Percentiles rank a stretch among this genome's conserved stretches.
phyloP scores from a whole-genome alignment of 30 jellyfish, hydroid and myxozoan genomes.

The Turritopsis rubra region DNA sequence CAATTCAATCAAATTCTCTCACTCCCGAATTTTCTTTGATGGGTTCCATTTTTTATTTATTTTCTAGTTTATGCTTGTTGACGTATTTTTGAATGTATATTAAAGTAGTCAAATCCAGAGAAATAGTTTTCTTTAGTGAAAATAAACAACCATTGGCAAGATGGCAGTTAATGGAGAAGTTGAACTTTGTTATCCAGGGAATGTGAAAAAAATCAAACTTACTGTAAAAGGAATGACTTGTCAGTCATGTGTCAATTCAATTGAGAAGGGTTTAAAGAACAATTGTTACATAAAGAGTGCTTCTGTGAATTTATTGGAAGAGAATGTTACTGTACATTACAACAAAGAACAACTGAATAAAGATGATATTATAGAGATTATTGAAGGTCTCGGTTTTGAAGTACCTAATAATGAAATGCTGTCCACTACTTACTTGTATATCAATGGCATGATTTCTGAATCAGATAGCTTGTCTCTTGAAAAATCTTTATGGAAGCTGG shows the following conservation, averaged over 20 bases:
- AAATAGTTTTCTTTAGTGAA: background rate
- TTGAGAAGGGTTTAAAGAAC: conserved; percentile 47
- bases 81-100: background rate
- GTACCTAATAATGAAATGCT: background rate
- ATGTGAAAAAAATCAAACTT: conserved; percentile 27
- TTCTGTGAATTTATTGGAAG: conserved; percentile 45
- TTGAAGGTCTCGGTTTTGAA: conserved; percentile 32
- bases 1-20: no score
- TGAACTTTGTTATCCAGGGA: background rate
- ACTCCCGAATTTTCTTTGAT: no score
- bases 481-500: conserved; percentile 11
- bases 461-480: background rate
- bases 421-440: conserved; percentile 11
- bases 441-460: background rate
- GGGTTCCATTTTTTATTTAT: no score
- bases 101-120: background rate
- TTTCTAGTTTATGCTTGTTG: no score
- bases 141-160: background rate
- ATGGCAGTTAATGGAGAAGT: background rate
- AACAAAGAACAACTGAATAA: conserved; percentile 24
- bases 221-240: conserved; percentile 85
- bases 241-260: conserved; percentile 76
- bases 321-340: conserved; percentile 43
- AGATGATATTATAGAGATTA: background rate
- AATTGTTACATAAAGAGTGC: conserved; percentile 42